phyloP scores from a whole-genome alignment of 2,888 invertebrate genomes.

The Erebia aethiops region DNA sequence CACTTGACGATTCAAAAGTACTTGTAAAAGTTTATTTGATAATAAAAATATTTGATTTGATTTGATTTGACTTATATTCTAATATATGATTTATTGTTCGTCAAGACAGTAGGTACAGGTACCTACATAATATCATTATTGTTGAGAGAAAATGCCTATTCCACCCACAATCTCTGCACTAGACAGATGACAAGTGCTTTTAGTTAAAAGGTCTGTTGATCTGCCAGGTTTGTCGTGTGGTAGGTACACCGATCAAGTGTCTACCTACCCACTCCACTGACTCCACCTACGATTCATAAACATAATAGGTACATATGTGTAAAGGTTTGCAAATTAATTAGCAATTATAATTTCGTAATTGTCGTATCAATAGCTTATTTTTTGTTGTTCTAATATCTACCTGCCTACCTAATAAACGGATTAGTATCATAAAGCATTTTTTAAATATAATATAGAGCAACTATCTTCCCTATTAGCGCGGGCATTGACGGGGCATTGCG shows the following conservation, averaged over 20 bases:
- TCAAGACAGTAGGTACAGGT: neutral
- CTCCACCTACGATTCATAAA: neutral
- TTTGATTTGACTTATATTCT: no score
- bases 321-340: constrained; percentile 10
- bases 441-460: no score
- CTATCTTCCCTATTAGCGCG: no score
- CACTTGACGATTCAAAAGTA: no score
- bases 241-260: neutral
- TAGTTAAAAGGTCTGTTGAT: neutral
- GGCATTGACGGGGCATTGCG: no score
- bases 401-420: no score
- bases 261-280: neutral
- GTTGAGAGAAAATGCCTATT: neutral
- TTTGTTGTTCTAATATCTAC: neutral
- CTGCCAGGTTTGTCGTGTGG: neutral
- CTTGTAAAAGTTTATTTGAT: no score
- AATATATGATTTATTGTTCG: neutral
- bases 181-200: neutral
- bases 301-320: neutral
- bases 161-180: neutral
- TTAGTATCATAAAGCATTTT: no score
- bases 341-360: constrained; percentile 4
- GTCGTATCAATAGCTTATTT: neutral
- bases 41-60: no score
- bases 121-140: neutral